A percentile compares a stretch with the other conserved stretches of the same genome.
These are phyloP conservation scores for Malaclemys terrapin DNA, from an alignment of 2,113 vertebrate genomes.

Conservation along the genomic window DNA sequence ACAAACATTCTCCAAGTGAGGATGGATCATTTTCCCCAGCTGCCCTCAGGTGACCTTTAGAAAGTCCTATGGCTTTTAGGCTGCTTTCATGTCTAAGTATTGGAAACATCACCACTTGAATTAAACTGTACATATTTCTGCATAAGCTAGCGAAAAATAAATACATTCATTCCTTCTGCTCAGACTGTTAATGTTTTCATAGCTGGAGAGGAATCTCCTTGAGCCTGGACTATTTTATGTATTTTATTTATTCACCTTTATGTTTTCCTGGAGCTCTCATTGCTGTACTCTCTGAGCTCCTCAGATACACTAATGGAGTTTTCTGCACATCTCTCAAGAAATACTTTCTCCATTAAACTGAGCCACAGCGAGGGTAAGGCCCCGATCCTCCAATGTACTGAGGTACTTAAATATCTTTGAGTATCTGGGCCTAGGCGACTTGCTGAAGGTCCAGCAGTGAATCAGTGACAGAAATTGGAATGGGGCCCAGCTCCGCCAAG, in stretches of 20 bases:
- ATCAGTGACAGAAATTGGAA: accelerated
- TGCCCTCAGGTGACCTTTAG: background rate
- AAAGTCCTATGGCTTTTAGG: background rate
- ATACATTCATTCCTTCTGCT: background rate
- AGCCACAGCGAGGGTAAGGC: background rate
- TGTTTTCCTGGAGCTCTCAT: too few relatives aligned
- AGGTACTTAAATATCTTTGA: background rate
- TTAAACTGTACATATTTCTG: background rate
- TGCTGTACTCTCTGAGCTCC: too few relatives aligned
- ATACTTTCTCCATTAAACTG: too few relatives aligned
- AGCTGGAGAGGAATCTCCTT: background rate
- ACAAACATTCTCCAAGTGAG: background rate
- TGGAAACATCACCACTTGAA: background rate
- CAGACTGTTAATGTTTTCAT: background rate
- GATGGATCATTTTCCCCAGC: background rate
- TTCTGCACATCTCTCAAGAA: too few relatives aligned
- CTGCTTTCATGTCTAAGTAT: background rate
- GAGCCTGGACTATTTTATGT: too few relatives aligned
- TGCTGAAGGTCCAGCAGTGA: accelerated
- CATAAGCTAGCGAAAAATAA: background rate
- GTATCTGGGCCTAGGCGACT: background rate
- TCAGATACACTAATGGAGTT: too few relatives aligned
- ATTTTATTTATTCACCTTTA: too few relatives aligned
- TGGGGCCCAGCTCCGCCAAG: accelerated
- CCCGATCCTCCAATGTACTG: background rate